A percentile compares a stretch with the other conserved stretches of the same genome.
Conservation (phyloP, 2,888 invertebrate genomes). For the Petrophora chlorosata region DNA sequence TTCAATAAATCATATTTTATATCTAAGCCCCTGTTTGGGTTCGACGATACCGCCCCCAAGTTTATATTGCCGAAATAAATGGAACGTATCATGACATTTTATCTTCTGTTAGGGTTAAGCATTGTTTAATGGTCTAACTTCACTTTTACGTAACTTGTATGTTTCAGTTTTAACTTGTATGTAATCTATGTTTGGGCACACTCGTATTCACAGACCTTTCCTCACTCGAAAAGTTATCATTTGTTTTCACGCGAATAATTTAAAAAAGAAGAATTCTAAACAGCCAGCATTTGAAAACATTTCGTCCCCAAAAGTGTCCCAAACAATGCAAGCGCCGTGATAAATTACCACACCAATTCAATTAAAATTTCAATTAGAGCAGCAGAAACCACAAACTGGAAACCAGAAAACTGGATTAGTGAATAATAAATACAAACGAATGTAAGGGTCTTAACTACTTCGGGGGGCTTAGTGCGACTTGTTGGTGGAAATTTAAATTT, state of each 20-base stretch:
- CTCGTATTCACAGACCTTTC: no score
- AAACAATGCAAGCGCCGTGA: slow-evolving; percentile 25
- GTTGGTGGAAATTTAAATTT: slow-evolving; percentile 45
- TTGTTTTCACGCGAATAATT: no score
- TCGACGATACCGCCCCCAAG: slow-evolving; percentile 8
- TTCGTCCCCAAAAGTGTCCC: slow-evolving; percentile 9
- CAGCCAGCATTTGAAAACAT: slow-evolving; percentile 5
- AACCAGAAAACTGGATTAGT: slow-evolving; percentile 43
- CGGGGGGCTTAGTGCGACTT: slow-evolving; percentile 42
- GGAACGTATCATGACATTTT: neutral
- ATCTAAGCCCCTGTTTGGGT: slow-evolving; percentile 20
- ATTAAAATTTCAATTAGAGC: slow-evolving; percentile 44
- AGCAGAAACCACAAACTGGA: slow-evolving; percentile 38
- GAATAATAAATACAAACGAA: slow-evolving; percentile 48
- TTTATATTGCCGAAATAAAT: slow-evolving; percentile 12
- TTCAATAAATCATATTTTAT: slow-evolving; percentile 37
- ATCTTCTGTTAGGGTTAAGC: no score
- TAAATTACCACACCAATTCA: slow-evolving; percentile 37
- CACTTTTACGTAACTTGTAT: no score
- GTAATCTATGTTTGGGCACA: no score
- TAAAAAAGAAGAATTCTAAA: no score
- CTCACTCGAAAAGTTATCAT: no score
- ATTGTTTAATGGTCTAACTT: no score
- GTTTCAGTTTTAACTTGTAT: no score
- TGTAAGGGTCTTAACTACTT: slow-evolving; percentile 46